Conservation (phyloP, 2,888 invertebrate genomes). For the Aphidoletes aphidimyza region DNA sequence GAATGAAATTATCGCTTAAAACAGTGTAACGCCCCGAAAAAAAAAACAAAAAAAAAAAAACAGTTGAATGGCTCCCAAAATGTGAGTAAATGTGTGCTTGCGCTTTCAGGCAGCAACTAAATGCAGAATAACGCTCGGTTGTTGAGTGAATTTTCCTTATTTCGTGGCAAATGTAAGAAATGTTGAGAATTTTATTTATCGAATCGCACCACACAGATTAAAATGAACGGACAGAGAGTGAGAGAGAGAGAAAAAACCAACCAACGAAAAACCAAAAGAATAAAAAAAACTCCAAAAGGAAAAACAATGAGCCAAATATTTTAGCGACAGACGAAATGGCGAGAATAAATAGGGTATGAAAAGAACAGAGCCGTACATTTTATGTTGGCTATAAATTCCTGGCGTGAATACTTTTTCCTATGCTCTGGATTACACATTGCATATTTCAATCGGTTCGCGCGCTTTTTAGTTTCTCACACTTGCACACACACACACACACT, state of each 20-base stretch:
- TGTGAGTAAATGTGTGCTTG: no score
- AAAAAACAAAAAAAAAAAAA: no score
- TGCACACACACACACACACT: no score
- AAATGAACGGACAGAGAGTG: neutral
- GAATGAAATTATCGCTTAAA: neutral
- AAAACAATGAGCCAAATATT: constrained; percentile 34
- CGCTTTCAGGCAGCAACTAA: no score
- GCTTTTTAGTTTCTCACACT: neutral
- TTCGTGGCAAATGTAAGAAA: neutral
- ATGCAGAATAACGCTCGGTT: neutral
- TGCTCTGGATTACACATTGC: constrained; percentile 22
- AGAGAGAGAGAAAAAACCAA: neutral
- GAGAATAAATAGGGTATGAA: constrained; percentile 40
- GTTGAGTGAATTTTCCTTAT: neutral
- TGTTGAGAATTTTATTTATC: constrained; percentile 47
- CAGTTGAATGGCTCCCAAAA: no score
- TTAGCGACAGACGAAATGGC: constrained; percentile 44
- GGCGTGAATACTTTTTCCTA: neutral
- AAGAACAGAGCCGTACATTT: constrained; percentile 30
- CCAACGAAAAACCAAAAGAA: neutral
- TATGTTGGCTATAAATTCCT: constrained; percentile 4
- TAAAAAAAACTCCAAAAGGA: no score
- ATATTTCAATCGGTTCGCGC: constrained; percentile 40
- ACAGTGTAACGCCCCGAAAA: neutral
- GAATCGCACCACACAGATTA: neutral